phyloP scores from a whole-genome alignment of 1,140 invertebrate species.

The Drosophila busckii region DNA sequence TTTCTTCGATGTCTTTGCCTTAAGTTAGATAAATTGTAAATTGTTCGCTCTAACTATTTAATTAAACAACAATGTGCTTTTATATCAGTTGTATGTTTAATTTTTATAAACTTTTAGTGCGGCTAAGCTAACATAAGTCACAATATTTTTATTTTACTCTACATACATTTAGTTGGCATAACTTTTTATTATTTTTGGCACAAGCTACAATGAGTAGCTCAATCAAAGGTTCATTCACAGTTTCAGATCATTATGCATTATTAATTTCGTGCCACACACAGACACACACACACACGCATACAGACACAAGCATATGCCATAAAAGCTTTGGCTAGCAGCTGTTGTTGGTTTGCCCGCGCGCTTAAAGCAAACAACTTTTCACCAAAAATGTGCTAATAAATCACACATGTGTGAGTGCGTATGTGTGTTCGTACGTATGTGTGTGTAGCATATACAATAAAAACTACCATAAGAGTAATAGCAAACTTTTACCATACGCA shows the following conservation, averaged over 20 bases:
- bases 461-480: constrained; percentile 17
- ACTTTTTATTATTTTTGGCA: too few species aligned
- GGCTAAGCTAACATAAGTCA: too few species aligned
- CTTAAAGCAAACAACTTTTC: constrained; percentile 47
- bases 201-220: constrained; percentile 23
- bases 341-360: constrained; percentile 22
- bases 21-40: too few species aligned
- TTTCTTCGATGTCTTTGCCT: too few species aligned
- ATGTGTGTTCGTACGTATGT: constrained; percentile 19
- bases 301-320: constrained; percentile 2
- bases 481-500: constrained; percentile 22
- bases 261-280: constrained; percentile 37
- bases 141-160: constrained; percentile 9
- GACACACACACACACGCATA: constrained; percentile 5
- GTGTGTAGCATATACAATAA: constrained; percentile 18
- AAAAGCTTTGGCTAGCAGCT: constrained; percentile 30
- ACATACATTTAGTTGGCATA: too few species aligned
- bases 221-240: constrained; percentile 35
- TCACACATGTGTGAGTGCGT: constrained; percentile 20
- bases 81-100: too few species aligned
- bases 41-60: too few species aligned
- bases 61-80: too few species aligned
- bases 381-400: constrained; percentile 51
- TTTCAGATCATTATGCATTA: constrained; percentile 55
- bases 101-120: too few species aligned